phyloP scores from a whole-genome alignment of 53 echinoderm and acorn worm genomes.

The Antedon mediterranea region DNA sequence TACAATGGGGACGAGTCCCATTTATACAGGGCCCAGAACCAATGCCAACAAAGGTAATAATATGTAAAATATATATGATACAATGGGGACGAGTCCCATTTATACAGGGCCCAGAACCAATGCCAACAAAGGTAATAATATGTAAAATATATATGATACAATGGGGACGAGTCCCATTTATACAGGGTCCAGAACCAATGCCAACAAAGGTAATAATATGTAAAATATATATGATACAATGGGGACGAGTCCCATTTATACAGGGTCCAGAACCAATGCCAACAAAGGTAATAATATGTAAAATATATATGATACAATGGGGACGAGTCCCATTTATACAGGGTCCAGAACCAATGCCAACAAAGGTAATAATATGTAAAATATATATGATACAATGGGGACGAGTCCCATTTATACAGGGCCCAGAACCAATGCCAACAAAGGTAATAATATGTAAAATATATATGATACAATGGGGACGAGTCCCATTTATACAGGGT shows the following conservation, averaged over 20 bases:
- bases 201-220: no score
- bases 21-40: conserved; percentile 55
- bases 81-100: conserved; percentile 95
- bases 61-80: no score
- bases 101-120: conserved; percentile 41
- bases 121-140: no score
- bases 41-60: no score
- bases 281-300: no score
- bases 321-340: conserved; percentile 85
- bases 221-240: no score
- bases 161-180: conserved; percentile 93
- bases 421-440: conserved; percentile 34
- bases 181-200: conserved; percentile 39
- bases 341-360: conserved; percentile 35
- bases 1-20: conserved; percentile 89
- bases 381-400: no score
- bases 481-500: conserved; percentile 78
- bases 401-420: conserved; percentile 77
- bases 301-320: no score
- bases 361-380: no score
- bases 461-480: conserved; percentile 84
- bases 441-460: no score
- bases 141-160: no score
- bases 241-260: conserved; percentile 93
- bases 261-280: conserved; percentile 36